Percentiles rank a stretch among this genome's conserved stretches.
These are phyloP conservation scores for Poeciliopsis presidionis DNA, from an alignment of 2,797 vertebrate genomes.

Conservation along the genomic window DNA sequence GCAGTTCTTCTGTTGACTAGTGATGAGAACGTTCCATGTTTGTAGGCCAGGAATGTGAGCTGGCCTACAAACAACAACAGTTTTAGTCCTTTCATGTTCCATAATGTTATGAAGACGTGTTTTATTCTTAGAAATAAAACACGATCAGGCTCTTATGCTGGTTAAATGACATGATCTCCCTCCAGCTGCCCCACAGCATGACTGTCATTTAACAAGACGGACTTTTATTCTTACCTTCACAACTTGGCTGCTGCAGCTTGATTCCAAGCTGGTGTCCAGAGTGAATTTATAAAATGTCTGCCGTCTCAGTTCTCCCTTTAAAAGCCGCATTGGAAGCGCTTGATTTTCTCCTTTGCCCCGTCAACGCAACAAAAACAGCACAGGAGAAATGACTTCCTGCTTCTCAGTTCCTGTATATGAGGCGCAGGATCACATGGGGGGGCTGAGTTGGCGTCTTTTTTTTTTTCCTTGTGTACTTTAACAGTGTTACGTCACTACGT, in stretches of 20 bases:
- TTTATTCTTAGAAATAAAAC: neutral
- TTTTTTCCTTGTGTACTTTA: neutral
- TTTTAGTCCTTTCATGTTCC: neutral
- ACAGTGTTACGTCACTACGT: neutral
- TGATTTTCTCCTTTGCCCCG: neutral
- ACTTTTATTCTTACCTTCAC: conserved; percentile 29
- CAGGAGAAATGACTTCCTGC: conserved; percentile 36
- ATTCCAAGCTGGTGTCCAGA: neutral
- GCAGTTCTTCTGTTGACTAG: neutral
- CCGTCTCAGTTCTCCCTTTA: neutral
- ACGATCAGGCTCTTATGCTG: neutral
- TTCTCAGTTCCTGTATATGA: neutral
- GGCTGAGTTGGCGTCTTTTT: neutral
- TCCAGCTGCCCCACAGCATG: neutral
- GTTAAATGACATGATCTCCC: neutral
- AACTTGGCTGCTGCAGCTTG: neutral
- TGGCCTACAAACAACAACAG: neutral
- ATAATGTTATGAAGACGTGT: neutral
- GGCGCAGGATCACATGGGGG: neutral
- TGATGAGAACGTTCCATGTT: neutral
- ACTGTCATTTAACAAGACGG: neutral
- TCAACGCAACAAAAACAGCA: neutral
- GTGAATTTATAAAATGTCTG: accelerated
- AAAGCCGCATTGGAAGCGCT: neutral
- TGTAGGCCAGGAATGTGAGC: neutral